Conservation (phyloP, 2,113 vertebrate species). For the Indicator indicator region DNA sequence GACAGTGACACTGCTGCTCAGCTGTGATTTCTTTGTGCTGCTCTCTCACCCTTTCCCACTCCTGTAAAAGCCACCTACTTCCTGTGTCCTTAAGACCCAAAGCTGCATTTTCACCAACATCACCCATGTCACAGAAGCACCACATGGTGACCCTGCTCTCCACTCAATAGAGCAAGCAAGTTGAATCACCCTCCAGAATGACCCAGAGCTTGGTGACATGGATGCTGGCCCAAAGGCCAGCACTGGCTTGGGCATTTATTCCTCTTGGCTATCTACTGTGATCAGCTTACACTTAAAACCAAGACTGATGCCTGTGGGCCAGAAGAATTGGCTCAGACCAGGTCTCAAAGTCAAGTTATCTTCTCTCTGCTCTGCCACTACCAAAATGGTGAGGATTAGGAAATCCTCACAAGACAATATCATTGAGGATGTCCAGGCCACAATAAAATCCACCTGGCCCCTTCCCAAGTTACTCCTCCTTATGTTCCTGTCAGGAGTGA, state of each 20-base stretch:
- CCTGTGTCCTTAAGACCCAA: too few relatives aligned
- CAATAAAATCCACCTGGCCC: neutral
- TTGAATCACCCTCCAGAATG: fast-evolving
- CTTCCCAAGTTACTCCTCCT: neutral
- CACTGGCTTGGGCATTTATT: neutral
- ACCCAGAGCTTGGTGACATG: neutral
- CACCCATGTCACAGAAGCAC: neutral
- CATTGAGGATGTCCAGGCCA: neutral
- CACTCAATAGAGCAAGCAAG: neutral
- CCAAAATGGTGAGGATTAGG: neutral
- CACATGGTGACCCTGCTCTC: neutral
- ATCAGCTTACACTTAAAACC: neutral
- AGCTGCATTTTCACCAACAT: neutral
- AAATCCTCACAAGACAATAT: neutral
- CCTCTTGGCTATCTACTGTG: neutral
- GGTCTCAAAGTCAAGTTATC: fast-evolving
- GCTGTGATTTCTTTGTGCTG: neutral
- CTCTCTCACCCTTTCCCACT: neutral
- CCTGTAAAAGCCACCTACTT: neutral
- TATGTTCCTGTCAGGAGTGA: neutral
- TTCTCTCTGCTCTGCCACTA: neutral
- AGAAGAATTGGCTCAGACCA: neutral
- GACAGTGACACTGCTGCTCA: fast-evolving
- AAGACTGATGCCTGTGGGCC: neutral
- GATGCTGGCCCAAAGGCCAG: too few relatives aligned